Evolutionary conservation across 2,888 invertebrate species (phyloP).

Genomic region (Cataglyphis rosenhaueri): DNA sequence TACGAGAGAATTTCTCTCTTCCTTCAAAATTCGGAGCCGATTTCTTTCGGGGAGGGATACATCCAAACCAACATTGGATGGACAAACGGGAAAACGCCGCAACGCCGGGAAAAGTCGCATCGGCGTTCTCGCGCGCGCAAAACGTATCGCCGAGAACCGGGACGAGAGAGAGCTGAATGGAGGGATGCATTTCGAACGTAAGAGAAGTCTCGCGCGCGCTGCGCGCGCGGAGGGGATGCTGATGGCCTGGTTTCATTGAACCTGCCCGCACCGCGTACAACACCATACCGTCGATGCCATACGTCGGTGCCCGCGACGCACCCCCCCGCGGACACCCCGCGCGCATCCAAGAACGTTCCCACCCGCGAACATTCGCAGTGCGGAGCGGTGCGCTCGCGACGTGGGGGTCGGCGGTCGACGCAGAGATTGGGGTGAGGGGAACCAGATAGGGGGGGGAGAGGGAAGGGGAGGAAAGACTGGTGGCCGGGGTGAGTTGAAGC

Average conservation of each 20-base stretch:
- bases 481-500: conserved; percentile 72
- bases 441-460: conserved; percentile 5
- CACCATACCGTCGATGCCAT: conserved; percentile 41
- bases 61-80: neutral
- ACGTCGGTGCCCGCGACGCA: conserved; percentile 22
- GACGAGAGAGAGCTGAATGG: conserved; percentile 65
- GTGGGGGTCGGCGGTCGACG: conserved; percentile 68
- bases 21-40: neutral
- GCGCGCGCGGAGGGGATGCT: conserved; percentile 67
- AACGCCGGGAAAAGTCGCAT: conserved; percentile 2
- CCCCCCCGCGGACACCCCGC: conserved; percentile 33
- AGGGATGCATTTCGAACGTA: conserved; percentile 75
- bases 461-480: conserved; percentile 38
- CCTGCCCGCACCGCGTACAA: conserved; percentile 75
- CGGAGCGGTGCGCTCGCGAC: conserved; percentile 61
- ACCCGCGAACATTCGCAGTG: conserved; percentile 65
- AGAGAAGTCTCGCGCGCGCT: conserved; percentile 63
- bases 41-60: neutral
- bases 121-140: conserved; percentile 58
- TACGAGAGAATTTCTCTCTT: neutral
- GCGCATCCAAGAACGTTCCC: conserved; percentile 47
- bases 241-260: conserved; percentile 84
- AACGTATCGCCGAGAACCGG: conserved; percentile 72
- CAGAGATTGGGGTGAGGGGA: conserved; percentile 64
- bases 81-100: conserved; percentile 16